Evolutionary conservation across 2,113 vertebrate species (phyloP).

Genomic region (Malurus melanocephalus): DNA sequence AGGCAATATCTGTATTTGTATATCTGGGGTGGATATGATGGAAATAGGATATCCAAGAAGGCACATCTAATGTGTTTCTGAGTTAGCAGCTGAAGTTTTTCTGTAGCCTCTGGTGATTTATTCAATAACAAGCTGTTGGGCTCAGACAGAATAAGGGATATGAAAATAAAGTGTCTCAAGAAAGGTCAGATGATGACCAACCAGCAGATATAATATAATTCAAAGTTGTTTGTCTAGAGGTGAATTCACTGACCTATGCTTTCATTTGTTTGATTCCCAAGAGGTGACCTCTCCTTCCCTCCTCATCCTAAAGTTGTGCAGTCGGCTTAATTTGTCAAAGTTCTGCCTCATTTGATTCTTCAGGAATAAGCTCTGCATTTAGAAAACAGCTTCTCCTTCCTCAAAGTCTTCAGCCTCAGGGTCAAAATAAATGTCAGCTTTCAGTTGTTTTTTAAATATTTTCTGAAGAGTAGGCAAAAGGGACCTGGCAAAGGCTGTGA

Average conservation of each 20-base stretch:
- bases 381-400: neutral
- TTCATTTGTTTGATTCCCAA: neutral
- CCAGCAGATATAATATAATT: neutral
- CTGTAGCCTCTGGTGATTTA: neutral
- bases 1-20: rapidly evolving
- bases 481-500: neutral
- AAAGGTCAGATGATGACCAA: conserved; percentile 3
- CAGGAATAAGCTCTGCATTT: neutral
- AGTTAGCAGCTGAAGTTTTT: neutral
- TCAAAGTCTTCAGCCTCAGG: neutral
- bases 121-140: neutral
- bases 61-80: neutral
- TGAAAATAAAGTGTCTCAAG: neutral
- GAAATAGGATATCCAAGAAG: neutral
- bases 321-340: neutral
- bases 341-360: neutral
- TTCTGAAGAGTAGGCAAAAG: neutral
- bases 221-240: neutral
- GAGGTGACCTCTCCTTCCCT: neutral
- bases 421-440: neutral
- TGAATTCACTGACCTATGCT: neutral
- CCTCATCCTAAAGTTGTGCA: neutral
- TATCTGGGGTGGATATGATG: neutral
- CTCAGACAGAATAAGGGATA: neutral
- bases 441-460: neutral